Evolutionary conservation across 2,113 vertebrate species (phyloP).

Genomic region (Fukomys damarensis): DNA sequence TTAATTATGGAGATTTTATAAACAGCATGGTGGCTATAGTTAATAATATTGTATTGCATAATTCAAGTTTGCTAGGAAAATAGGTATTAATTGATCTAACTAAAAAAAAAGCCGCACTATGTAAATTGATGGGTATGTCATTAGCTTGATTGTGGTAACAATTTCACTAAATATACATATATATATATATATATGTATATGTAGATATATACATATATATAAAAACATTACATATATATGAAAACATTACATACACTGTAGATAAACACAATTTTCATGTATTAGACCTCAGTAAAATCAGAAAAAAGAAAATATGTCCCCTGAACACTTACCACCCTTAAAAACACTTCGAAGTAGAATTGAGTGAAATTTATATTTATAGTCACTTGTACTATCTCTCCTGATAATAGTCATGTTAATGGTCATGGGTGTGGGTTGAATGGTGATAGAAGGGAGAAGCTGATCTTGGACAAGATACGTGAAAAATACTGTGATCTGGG

Average conservation of each 20-base stretch:
- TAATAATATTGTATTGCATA: background rate
- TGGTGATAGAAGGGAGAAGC: background rate
- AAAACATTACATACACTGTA: background rate
- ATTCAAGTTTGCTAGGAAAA: background rate
- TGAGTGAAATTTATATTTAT: background rate
- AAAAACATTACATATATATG: background rate
- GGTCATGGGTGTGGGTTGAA: background rate
- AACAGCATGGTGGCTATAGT: background rate
- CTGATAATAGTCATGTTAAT: background rate
- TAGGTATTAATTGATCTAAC: background rate
- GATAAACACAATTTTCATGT: background rate
- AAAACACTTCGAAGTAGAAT: background rate
- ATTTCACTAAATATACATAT: background rate
- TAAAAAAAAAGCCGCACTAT: background rate
- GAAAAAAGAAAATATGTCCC: background rate
- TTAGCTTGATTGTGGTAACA: background rate
- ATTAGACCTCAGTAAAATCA: background rate
- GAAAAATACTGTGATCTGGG: background rate
- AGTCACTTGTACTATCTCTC: background rate
- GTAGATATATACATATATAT: background rate
- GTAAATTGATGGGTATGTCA: background rate
- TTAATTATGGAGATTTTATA: background rate
- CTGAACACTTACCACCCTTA: background rate
- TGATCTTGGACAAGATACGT: background rate
- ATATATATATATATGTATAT: background rate